A percentile compares a stretch with the other conserved stretches of the same genome.
phyloP scores from a whole-genome alignment of 2,888 invertebrate genomes.

The Drosophila prostipennis region DNA sequence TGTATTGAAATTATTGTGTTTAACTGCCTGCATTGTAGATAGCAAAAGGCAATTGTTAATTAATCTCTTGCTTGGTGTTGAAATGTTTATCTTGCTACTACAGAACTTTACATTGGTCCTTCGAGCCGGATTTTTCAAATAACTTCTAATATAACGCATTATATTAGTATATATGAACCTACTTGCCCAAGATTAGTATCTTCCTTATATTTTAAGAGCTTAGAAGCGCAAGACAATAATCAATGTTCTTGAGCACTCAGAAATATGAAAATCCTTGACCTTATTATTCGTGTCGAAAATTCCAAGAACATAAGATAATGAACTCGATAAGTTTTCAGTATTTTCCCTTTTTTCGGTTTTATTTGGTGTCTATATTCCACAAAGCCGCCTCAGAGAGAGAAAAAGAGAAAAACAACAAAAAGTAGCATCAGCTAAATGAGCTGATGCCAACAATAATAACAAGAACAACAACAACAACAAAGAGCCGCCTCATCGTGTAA shows the following conservation, averaged over 20 bases:
- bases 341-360: constrained; percentile 34
- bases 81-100: not conserved
- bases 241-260: constrained; percentile 37
- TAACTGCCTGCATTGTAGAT: not conserved
- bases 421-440: constrained; percentile 52
- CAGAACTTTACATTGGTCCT: too few relatives aligned
- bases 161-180: not conserved
- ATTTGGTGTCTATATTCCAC: constrained; percentile 37
- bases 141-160: too few relatives aligned
- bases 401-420: constrained; percentile 33
- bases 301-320: constrained; percentile 60
- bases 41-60: not conserved
- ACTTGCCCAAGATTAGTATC: not conserved
- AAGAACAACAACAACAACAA: constrained; percentile 32
- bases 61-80: not conserved
- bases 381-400: constrained; percentile 11
- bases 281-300: constrained; percentile 36
- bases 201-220: not conserved
- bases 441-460: constrained; percentile 48
- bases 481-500: constrained; percentile 61
- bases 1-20: not conserved
- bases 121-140: too few relatives aligned
- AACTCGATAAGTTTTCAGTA: constrained; percentile 63
- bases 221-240: not conserved
- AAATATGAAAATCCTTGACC: constrained; percentile 66